Evolutionary conservation across 2,797 vertebrate species (phyloP).

Genomic region (Pangasius sanitwongsei): DNA sequence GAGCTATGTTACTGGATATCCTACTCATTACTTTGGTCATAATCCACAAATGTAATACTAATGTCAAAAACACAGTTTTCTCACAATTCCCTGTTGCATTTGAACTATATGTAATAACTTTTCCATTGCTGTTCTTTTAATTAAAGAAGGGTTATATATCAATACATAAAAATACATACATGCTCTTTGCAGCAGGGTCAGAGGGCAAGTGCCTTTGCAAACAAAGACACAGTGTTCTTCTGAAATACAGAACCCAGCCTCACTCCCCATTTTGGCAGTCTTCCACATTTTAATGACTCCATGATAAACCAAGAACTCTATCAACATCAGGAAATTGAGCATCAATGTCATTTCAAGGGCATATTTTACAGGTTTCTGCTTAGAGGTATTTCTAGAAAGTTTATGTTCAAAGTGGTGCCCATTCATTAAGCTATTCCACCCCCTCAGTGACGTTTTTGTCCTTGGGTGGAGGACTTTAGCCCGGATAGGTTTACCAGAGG

Average conservation of each 20-base stretch:
- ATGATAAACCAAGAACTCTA: constrained; percentile 46
- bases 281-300: constrained; percentile 48
- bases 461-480: constrained; percentile 52
- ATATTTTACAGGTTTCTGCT: constrained; percentile 33
- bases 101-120: neutral
- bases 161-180: constrained; percentile 25
- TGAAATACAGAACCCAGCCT: constrained; percentile 26
- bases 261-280: constrained; percentile 37
- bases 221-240: constrained; percentile 60
- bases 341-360: constrained; percentile 42
- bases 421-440: constrained; percentile 26
- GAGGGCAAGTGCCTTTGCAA: constrained; percentile 50
- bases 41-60: constrained; percentile 26
- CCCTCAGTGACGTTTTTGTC: constrained; percentile 36
- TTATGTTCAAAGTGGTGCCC: constrained; percentile 11
- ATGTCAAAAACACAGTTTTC: constrained; percentile 37
- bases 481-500: constrained; percentile 43
- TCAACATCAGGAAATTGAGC: constrained; percentile 48
- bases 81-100: constrained; percentile 12
- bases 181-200: constrained; percentile 25
- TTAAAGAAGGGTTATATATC: constrained; percentile 46
- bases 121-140: neutral
- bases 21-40: constrained; percentile 43
- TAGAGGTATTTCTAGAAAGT: neutral
- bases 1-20: constrained; percentile 45